Evolutionary conservation across 2,113 vertebrate genomes (phyloP).

Genomic region (Neotragus moschatus): DNA sequence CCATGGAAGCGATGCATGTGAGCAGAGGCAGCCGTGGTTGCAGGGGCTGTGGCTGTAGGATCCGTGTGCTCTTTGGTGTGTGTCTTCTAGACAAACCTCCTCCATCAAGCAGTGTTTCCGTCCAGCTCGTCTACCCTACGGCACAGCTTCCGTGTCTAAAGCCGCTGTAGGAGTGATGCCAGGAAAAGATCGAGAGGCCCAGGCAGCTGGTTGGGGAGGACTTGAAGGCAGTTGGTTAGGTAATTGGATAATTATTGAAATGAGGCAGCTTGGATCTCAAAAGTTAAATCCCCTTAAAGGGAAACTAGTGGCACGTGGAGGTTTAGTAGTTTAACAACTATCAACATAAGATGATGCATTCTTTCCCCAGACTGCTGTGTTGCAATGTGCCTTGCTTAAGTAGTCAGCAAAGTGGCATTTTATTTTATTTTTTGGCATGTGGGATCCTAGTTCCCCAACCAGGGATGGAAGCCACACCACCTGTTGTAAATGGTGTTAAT

Average conservation of each 20-base stretch:
- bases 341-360: not conserved
- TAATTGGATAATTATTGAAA: not conserved
- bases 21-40: not conserved
- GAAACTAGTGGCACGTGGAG: not conserved
- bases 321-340: not conserved
- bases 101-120: not conserved
- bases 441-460: not conserved
- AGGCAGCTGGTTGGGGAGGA: not conserved
- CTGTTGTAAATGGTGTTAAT: not conserved
- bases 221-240: not conserved
- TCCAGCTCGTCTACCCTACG: not conserved
- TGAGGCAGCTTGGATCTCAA: not conserved
- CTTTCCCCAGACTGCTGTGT: too few species aligned
- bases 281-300: not conserved
- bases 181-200: not conserved
- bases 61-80: not conserved
- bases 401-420: not conserved
- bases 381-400: not conserved
- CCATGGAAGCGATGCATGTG: not conserved
- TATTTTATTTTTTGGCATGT: not conserved
- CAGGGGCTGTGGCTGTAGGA: not conserved
- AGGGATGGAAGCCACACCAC: not conserved
- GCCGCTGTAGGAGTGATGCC: not conserved
- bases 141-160: not conserved
- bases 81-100: not conserved